phyloP scores from a whole-genome alignment of 92 coral and sea anemone species.

The Epizoanthus rinbou region DNA sequence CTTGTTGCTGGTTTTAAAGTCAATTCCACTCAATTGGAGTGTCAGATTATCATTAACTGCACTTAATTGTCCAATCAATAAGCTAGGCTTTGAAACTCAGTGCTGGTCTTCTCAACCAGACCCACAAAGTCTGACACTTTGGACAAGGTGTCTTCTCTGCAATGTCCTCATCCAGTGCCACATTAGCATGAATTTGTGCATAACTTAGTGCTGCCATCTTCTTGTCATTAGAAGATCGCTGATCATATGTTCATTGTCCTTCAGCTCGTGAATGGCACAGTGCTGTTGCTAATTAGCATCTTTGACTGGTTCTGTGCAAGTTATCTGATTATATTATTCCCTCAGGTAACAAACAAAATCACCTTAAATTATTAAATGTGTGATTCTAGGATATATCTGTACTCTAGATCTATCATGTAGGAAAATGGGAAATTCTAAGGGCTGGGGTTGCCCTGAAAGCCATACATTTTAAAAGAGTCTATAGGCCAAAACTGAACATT shows the following conservation, averaged over 20 bases:
- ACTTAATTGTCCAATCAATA: slow-evolving; percentile 6
- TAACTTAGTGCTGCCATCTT: not conserved
- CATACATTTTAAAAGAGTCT: too few relatives aligned
- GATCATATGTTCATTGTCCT: slow-evolving; percentile 24
- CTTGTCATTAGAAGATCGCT: slow-evolving; percentile 24
- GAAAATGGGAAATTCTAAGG: too few relatives aligned
- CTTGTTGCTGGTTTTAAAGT: too few relatives aligned
- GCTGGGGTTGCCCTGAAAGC: too few relatives aligned
- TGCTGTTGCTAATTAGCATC: slow-evolving; percentile 41
- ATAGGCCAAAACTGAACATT: too few relatives aligned
- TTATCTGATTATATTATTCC: too few relatives aligned
- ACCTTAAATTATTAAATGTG: too few relatives aligned
- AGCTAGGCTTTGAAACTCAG: not conserved
- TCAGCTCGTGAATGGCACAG: slow-evolving; percentile 34
- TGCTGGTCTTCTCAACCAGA: slow-evolving; percentile 14
- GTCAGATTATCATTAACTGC: not conserved
- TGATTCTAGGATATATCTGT: too few relatives aligned
- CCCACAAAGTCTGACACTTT: slow-evolving; percentile 35
- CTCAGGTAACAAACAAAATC: too few relatives aligned
- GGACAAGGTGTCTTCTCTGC: not conserved
- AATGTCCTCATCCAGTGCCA: not conserved
- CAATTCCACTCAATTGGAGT: too few relatives aligned
- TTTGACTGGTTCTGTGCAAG: slow-evolving; percentile 42
- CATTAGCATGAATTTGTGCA: not conserved
- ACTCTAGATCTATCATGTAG: too few relatives aligned